These are phyloP conservation scores for Papilio elwesi DNA, from an alignment of 2,888 invertebrate genomes.

Conservation along the genomic window DNA sequence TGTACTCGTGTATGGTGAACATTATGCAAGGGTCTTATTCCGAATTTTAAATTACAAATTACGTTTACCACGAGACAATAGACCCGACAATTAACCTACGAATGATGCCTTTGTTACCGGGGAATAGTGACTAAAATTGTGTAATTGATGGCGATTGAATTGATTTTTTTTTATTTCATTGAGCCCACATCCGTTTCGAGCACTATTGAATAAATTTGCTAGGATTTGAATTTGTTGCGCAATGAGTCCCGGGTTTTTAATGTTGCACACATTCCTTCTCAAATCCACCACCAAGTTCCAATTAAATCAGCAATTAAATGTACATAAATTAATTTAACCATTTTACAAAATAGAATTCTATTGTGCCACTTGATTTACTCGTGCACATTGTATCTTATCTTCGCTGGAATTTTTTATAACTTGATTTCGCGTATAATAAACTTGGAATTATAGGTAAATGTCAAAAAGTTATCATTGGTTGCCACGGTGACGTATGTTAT, in stretches of 20 bases:
- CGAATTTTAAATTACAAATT: constrained; percentile 27
- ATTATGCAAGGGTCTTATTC: constrained; percentile 24
- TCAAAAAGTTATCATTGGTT: too few species aligned
- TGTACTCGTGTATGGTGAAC: neutral
- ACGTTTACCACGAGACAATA: constrained; percentile 23
- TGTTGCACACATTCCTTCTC: constrained; percentile 9
- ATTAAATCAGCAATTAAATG: too few species aligned
- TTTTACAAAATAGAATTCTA: too few species aligned
- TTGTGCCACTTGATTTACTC: too few species aligned
- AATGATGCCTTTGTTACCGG: neutral
- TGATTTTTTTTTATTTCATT: constrained; percentile 24
- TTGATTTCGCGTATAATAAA: too few species aligned
- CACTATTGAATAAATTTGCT: constrained; percentile 33
- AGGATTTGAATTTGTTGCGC: constrained; percentile 35
- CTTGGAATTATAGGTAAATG: too few species aligned
- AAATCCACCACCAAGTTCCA: neutral
- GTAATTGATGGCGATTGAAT: neutral
- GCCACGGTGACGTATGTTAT: too few species aligned
- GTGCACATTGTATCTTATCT: too few species aligned
- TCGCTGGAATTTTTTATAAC: too few species aligned
- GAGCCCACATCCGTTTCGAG: constrained; percentile 34
- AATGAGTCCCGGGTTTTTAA: constrained; percentile 19
- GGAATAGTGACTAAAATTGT: constrained; percentile 10
- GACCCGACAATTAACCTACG: neutral
- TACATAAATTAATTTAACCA: too few species aligned